These are phyloP conservation scores for Novumbra hubbsi DNA, from an alignment of 2,797 vertebrate genomes.

Conservation along the genomic window DNA sequence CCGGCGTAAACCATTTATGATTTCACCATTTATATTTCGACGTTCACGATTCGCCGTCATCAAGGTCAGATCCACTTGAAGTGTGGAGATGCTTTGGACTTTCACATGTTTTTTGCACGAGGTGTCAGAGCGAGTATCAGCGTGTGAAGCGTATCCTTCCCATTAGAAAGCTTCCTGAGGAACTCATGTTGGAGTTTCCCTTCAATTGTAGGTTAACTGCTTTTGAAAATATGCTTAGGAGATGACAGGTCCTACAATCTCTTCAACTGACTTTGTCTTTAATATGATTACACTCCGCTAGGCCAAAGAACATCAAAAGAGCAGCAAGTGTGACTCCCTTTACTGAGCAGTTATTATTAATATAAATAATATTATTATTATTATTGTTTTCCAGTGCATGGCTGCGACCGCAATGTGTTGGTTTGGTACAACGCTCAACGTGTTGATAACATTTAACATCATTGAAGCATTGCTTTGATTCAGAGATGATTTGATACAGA, in stretches of 20 bases:
- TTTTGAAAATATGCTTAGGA: slow-evolving; percentile 31
- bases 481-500: background rate
- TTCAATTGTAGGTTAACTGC: slow-evolving; percentile 39
- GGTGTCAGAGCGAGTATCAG: slow-evolving; percentile 36
- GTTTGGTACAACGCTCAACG: background rate
- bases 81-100: slow-evolving; percentile 32
- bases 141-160: slow-evolving; percentile 43
- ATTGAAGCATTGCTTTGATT: background rate
- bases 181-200: slow-evolving; percentile 23
- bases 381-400: too few relatives aligned
- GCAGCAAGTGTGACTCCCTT: background rate
- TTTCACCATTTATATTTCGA: slow-evolving; percentile 23
- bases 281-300: slow-evolving; percentile 3
- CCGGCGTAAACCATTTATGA: slow-evolving; percentile 7
- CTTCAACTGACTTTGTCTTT: slow-evolving; percentile 21
- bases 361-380: too few relatives aligned
- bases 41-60: background rate
- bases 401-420: background rate
- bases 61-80: slow-evolving; percentile 29
- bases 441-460: background rate
- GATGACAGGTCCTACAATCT: slow-evolving; percentile 33
- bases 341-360: background rate
- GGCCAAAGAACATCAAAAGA: background rate
- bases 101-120: slow-evolving; percentile 31
- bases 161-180: slow-evolving; percentile 29